Evolutionary conservation across 2,113 vertebrate species (phyloP).

Genomic region (Peromyscus leucopus): DNA sequence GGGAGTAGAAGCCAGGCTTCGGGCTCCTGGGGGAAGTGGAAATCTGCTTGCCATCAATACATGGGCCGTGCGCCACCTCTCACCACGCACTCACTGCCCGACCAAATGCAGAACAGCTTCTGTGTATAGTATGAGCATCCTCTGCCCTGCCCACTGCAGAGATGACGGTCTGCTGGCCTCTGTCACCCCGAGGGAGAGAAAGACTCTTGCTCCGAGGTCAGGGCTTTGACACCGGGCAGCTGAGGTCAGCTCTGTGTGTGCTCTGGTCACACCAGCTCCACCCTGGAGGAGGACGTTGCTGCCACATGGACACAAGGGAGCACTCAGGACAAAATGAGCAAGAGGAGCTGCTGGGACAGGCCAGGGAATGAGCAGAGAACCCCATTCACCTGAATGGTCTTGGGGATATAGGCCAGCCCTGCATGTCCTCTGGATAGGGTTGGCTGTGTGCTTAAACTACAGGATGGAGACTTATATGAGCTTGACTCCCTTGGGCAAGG

Average conservation of each 20-base stretch:
- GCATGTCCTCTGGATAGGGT: background rate
- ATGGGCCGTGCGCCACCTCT: accelerated
- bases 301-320: too few species aligned
- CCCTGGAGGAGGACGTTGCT: background rate
- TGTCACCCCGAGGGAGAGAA: background rate
- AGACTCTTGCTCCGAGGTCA: background rate
- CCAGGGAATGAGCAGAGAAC: background rate
- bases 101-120: background rate
- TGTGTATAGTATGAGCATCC: too few species aligned
- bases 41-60: background rate
- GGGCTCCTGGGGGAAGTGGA: background rate
- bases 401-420: background rate
- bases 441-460: background rate
- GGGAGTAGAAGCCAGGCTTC: background rate
- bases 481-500: too few species aligned
- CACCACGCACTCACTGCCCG: background rate
- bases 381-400: background rate
- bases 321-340: background rate
- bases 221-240: background rate
- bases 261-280: background rate
- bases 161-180: background rate
- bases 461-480: background rate
- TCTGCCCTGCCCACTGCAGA: background rate
- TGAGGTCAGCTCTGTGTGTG: background rate
- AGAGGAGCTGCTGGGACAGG: too few species aligned